Evolutionary conservation across 1,140 invertebrate genomes (phyloP).

Genomic region (Lepidurus packardi): DNA sequence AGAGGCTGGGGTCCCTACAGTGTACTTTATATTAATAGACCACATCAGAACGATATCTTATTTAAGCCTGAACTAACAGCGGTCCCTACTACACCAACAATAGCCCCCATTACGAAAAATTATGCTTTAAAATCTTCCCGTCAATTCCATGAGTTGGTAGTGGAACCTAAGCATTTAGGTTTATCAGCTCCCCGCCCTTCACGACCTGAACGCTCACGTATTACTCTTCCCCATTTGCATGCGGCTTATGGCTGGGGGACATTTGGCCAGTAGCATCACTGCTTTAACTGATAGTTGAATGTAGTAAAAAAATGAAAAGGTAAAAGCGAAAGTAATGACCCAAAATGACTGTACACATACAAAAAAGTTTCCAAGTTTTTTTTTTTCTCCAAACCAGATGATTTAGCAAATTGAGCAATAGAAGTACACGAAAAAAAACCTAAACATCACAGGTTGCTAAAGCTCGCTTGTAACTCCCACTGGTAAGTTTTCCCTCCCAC

Average conservation of each 20-base stretch:
- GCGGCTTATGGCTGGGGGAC: conserved; percentile 51
- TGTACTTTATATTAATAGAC: conserved; percentile 44
- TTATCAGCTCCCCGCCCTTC: conserved; percentile 26
- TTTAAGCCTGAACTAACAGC: neutral
- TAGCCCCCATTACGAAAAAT: neutral
- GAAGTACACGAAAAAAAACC: neutral
- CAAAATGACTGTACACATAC: no score
- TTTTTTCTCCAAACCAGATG: no score
- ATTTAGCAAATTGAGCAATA: neutral
- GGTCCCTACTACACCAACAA: neutral
- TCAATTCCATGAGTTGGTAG: neutral
- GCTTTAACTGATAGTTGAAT: neutral
- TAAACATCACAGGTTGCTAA: neutral
- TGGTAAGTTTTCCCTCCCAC: neutral
- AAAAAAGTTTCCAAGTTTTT: no score
- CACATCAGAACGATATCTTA: conserved; percentile 23
- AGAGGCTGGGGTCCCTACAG: conserved; percentile 50
- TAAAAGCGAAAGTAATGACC: no score
- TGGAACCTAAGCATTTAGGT: neutral
- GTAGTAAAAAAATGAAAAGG: no score
- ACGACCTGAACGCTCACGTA: conserved; percentile 39
- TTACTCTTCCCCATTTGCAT: conserved; percentile 49
- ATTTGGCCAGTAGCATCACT: conserved; percentile 42
- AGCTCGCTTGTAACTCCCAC: neutral
- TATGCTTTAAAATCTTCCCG: neutral